Evolutionary conservation across 2,797 vertebrate genomes (phyloP), one percentile per base, ranked within the genome.

Genomic region (Sylvilagus floridanus): DNA sequence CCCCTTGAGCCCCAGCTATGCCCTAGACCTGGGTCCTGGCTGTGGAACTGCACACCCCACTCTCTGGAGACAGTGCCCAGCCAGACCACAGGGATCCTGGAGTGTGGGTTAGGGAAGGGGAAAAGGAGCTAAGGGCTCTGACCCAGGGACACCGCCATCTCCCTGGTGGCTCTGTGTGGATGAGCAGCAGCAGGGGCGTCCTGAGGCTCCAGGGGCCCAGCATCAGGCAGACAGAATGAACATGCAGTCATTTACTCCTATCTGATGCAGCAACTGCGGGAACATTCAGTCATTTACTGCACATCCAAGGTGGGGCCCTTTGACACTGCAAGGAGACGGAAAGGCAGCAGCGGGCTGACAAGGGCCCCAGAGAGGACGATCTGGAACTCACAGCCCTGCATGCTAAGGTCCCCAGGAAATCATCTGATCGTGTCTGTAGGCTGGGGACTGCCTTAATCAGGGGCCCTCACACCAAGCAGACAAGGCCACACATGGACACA

Each of bases 41-140:
- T 32, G 10, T 35, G 22, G 8, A 24, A n/a, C 37, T 6, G 16
- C 37, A 37, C 42, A 35, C 35, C 13, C 14, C 52, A 68, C 50
- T n/a, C 54, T 28, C 1, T 11, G 63, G 42, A 47, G 42, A 21
- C 65, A 22, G 0, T 4, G 13, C 0, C 6, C 26, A 37, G 35
- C 28, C 65, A 19, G 28, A 16, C 26, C 63, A 50, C 0, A 14
- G 1, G 47, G n/a, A 54, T 4, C 60, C n/a, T 13, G 9, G 11
- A 7, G 9, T 16, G 2, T 0, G 3, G 52, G 42, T 42, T 47
- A 69, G n/a, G 10, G 22, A 19, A 7, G 21, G 5, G 35, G 37
- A 57, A 86, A 22, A 62, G 68, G 75, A 4, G 24, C 71, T 4
- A 54, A n/a, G 16, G 30, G 37, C 78, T 35, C 60, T 52, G 63